Percentiles rank a stretch among this genome's conserved stretches.
phyloP scores from a whole-genome alignment of 1,140 invertebrate genomes.

The Ostrea edulis region DNA sequence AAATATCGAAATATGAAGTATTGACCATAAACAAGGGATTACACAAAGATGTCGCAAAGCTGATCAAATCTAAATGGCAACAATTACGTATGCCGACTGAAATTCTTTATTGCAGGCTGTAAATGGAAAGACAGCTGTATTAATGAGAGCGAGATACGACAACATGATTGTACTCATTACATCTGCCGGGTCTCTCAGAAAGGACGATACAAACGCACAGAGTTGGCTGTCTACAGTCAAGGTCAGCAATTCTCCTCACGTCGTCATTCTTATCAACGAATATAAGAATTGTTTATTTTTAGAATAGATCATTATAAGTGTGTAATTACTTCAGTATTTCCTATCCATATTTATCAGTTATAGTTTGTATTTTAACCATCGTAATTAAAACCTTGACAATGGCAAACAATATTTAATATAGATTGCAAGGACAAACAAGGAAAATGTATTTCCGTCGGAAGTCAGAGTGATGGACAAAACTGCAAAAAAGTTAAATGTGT shows the following conservation, averaged over 20 bases:
- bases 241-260: not conserved
- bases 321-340: too few species aligned
- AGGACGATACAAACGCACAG: not conserved
- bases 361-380: too few species aligned
- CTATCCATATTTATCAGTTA: too few species aligned
- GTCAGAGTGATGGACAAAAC: not conserved
- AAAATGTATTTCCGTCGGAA: not conserved
- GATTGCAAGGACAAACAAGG: not conserved
- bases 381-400: too few species aligned
- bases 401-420: not conserved
- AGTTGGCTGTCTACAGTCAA: conserved; percentile 2
- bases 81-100: too few species aligned
- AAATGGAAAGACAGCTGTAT: conserved; percentile 4
- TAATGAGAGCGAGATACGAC: conserved; percentile 12
- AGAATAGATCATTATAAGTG: too few species aligned
- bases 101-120: not conserved
- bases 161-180: not conserved
- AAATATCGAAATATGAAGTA: too few species aligned
- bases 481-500: not conserved
- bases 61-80: too few species aligned
- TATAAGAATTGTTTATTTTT: too few species aligned
- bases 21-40: too few species aligned
- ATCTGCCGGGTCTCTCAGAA: conserved; percentile 3
- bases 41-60: too few species aligned
- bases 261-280: too few species aligned